phyloP scores from a whole-genome alignment of 2,113 vertebrate genomes.

The Panurus biarmicus region DNA sequence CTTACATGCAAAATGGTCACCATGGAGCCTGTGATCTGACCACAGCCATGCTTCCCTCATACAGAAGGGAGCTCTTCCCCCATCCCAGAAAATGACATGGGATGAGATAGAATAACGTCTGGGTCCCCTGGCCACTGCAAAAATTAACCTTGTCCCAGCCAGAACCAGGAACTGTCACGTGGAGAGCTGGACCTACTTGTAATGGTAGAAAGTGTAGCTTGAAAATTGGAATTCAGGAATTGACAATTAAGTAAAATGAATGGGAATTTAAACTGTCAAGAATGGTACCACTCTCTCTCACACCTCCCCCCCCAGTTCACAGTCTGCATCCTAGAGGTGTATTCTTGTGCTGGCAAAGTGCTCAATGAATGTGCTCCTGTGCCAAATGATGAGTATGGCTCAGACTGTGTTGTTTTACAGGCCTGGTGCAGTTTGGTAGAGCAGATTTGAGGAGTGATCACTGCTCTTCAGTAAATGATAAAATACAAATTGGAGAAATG shows the following conservation, averaged over 20 bases:
- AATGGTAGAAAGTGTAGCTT: background rate
- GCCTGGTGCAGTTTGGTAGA: background rate
- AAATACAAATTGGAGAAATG: background rate
- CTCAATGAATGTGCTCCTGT: background rate
- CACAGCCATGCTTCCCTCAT: background rate
- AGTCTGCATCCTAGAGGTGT: background rate
- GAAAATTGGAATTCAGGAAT: background rate
- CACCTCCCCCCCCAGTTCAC: fast-evolving
- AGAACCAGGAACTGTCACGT: background rate
- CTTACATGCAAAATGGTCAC: background rate
- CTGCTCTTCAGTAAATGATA: background rate
- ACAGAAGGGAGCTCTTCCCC: background rate
- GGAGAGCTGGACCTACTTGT: background rate
- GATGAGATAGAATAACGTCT: background rate
- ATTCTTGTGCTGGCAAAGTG: background rate
- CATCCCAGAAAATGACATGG: background rate
- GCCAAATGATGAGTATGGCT: background rate
- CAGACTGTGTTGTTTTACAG: background rate
- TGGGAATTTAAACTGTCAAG: background rate
- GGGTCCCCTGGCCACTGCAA: background rate
- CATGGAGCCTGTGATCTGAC: background rate
- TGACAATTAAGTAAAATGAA: background rate
- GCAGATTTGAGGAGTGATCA: background rate
- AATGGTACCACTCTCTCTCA: background rate
- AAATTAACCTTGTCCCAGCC: background rate